Base-by-base conservation (phyloP, 1,140 invertebrate species). In the Drosophila carrolli region DNA sequence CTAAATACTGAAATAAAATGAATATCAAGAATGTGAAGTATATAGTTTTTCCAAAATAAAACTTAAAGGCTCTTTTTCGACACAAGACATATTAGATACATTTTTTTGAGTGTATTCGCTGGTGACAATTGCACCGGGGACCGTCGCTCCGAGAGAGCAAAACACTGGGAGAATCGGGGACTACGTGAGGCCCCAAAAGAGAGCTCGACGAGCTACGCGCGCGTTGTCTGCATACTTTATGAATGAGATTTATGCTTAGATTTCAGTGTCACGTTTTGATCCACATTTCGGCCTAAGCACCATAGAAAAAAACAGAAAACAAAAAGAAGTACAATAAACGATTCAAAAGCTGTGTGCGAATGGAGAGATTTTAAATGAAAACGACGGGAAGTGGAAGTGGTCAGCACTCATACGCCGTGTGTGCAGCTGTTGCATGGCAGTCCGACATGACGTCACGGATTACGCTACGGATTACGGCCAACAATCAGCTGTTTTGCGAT, bases 261-360 rank as follows among this genome's bases (percentile, higher is more conserved):
- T 86, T 86, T 86, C 83, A 83, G 79, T 86, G 83, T 86, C 83
- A 86, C 83, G 83, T 86, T 86, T 86, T 86, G 83, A 83, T 86
- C 83, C 79, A 86, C 79, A 74, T 86, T 88, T 79, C 56, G 51
- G 60, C 75, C 75, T 60, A 60, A 38, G 35, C 19, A 43, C 46
- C 38, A 43, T 50, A 44, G 50, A 37, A n/a, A 35, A 40, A 43
- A 59, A 38, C 11, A 44, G 46, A 62, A 41, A 41, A 43, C 5
- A 35, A 32, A 57, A 41, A 41, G 5, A 40, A 70, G 48, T 38
- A 44, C 16, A 46, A 46, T 37, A 53, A 53, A 51, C 50, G 32
- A 53, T 59, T 16, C 44, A 37, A 11, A 37, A 44, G 14, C 53
- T 5, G 13, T 44, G 38, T 41, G 38, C 61, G 44, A 43, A 68